Percentiles rank a stretch among this genome's conserved stretches.
Evolutionary conservation across 2,797 vertebrate species (phyloP).

Genomic region (Pangasius larnaudii): DNA sequence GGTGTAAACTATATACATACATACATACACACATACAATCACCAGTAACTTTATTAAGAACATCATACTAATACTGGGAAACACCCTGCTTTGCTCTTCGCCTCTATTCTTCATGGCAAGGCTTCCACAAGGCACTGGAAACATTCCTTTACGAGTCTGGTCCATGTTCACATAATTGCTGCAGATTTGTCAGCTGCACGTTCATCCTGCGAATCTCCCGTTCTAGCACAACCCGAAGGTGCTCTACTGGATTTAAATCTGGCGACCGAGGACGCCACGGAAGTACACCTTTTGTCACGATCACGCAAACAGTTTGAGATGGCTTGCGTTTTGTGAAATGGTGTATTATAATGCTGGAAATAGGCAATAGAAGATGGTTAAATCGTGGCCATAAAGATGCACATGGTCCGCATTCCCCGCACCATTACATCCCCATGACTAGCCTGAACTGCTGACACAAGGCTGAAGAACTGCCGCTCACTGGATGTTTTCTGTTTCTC

Average conservation of each 20-base stretch:
- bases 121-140: neutral
- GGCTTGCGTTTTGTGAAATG: neutral
- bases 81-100: neutral
- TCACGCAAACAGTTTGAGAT: neutral
- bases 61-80: neutral
- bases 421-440: neutral
- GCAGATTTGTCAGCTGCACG: neutral
- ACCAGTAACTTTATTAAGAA: neutral
- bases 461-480: neutral
- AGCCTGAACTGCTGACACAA: neutral
- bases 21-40: neutral
- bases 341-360: neutral
- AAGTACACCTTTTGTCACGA: no score
- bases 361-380: neutral
- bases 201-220: neutral
- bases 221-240: neutral
- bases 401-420: neutral
- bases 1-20: neutral
- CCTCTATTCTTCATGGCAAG: neutral
- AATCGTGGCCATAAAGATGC: neutral
- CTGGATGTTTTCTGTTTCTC: neutral
- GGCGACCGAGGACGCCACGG: neutral
- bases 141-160: neutral
- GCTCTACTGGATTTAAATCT: neutral
- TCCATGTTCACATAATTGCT: neutral